Percentiles rank a stretch among this genome's conserved stretches.
Conservation (phyloP, 1,140 invertebrate species). For the Lasaia peninsularis region DNA sequence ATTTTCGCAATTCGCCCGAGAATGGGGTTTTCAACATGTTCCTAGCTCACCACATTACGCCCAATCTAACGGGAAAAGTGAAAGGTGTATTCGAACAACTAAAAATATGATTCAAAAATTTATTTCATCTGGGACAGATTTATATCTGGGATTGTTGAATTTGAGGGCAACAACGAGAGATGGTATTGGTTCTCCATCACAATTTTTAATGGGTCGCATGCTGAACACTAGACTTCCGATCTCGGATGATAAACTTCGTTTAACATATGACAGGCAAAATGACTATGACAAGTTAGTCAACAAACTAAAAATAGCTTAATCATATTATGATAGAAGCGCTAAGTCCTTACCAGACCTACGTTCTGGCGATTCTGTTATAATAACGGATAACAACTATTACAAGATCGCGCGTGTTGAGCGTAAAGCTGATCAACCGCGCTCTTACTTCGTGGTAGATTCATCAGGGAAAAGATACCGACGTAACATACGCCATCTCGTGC, state of each 20-base stretch:
- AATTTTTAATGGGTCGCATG: not conserved
- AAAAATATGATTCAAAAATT: conserved; percentile 24
- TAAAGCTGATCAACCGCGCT: not conserved
- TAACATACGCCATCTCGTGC: not conserved
- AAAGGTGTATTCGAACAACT: conserved; percentile 22
- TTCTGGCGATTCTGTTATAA: not conserved
- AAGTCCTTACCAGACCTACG: not conserved
- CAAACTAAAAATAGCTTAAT: not conserved
- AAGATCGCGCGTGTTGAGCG: not conserved
- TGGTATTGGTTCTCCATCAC: conserved; percentile 18
- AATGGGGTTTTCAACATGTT: conserved; percentile 15
- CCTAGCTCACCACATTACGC: conserved; percentile 27
- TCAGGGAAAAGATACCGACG: not conserved
- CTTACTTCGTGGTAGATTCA: not conserved
- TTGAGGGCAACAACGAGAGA: conserved; percentile 24
- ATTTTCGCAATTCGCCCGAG: conserved; percentile 10
- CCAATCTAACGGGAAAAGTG: conserved; percentile 25
- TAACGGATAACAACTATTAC: not conserved
- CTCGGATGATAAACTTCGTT: not conserved
- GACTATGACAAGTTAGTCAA: not conserved
- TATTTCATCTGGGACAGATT: conserved; percentile 16
- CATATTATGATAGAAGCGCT: not conserved
- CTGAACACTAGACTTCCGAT: conserved; percentile 9
- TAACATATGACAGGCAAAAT: not conserved
- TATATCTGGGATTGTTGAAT: conserved; percentile 25